These are phyloP conservation scores for Alligator mississippiensis DNA, from an alignment of 2,113 vertebrate genomes.

Conservation along the genomic window DNA sequence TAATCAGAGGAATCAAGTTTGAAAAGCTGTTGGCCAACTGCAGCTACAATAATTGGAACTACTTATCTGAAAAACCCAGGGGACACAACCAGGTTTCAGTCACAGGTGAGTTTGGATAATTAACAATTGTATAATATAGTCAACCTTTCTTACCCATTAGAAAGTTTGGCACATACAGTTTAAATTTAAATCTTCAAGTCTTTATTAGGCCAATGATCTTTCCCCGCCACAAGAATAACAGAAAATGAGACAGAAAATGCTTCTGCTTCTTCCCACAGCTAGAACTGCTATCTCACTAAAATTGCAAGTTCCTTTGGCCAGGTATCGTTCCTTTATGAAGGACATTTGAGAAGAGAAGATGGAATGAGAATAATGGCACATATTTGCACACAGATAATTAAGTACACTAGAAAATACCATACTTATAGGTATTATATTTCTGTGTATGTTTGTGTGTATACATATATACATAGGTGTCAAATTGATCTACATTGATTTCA, in stretches of 20 bases:
- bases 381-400: neutral
- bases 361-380: neutral
- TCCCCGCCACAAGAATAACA: neutral
- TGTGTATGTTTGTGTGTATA: neutral
- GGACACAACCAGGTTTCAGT: neutral
- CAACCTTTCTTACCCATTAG: neutral
- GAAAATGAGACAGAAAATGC: neutral
- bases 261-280: neutral
- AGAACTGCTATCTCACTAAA: neutral
- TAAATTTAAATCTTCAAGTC: neutral
- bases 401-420: neutral
- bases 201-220: neutral
- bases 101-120: neutral
- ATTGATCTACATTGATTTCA: neutral
- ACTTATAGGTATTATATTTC: neutral
- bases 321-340: neutral
- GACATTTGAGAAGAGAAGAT: neutral
- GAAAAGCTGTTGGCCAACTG: neutral
- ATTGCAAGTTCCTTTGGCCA: neutral
- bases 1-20: neutral
- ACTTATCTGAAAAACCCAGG: neutral
- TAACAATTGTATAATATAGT: neutral
- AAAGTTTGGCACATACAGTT: neutral
- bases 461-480: neutral
- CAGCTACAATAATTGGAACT: neutral